Percentiles rank a stretch among this genome's conserved stretches.
phyloP scores from a whole-genome alignment of 2,888 invertebrate species.

The Limnephilus auricula region DNA sequence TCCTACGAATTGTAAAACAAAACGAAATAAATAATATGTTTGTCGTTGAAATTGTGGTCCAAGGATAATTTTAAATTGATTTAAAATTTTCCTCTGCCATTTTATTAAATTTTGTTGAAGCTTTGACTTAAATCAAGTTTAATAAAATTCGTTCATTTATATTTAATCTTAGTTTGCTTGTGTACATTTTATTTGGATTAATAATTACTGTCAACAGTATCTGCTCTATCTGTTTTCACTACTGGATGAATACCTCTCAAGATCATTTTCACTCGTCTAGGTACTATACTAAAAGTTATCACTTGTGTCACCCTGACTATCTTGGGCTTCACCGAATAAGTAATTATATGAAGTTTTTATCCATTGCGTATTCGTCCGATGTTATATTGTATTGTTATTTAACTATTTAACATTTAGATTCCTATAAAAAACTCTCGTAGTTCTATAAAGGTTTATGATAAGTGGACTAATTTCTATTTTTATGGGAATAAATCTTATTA shows the following conservation, averaged over 20 bases:
- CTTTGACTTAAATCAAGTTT: background rate
- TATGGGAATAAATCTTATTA: no score
- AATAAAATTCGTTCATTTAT: background rate
- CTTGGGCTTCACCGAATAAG: background rate
- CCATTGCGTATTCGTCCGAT: background rate
- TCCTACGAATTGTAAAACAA: background rate
- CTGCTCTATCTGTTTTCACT: background rate
- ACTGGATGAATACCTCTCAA: background rate
- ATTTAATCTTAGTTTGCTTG: background rate
- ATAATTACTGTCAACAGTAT: background rate
- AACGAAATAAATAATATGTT: background rate
- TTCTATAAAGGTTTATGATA: background rate
- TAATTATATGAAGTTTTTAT: background rate
- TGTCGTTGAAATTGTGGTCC: background rate
- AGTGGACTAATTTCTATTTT: no score
- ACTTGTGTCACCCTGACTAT: background rate
- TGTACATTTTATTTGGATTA: background rate
- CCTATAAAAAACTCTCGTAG: background rate
- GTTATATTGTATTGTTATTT: no score
- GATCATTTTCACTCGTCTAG: background rate
- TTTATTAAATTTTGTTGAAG: background rate
- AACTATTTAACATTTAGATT: background rate
- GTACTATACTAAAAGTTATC: background rate
- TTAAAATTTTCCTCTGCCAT: background rate
- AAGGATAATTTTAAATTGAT: slow-evolving; percentile 2